Conservation (phyloP, 2,888 invertebrate genomes). For the Drosophila parthenogenetica region DNA sequence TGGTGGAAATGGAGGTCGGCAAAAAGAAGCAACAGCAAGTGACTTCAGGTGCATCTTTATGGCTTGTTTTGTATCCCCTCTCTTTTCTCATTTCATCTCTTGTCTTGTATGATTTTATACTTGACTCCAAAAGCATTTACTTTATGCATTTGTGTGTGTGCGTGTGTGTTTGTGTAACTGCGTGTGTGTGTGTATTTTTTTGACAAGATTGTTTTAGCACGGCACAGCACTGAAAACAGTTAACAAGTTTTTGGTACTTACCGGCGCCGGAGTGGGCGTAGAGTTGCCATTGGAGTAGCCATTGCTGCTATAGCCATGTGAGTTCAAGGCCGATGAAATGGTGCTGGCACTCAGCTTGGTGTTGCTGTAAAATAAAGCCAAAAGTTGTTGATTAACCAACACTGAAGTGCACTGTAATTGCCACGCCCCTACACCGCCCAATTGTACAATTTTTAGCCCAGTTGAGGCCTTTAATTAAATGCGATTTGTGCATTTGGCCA, state of each 20-base stretch:
- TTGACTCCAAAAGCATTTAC: slow-evolving; percentile 28
- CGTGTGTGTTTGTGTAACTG: slow-evolving; percentile 20
- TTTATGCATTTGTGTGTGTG: slow-evolving; percentile 43
- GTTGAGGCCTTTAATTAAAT: slow-evolving; percentile 62
- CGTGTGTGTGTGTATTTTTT: slow-evolving; percentile 30
- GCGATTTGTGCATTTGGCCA: slow-evolving; percentile 62
- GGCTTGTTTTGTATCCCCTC: slow-evolving; percentile 1
- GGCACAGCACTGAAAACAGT: slow-evolving; percentile 41
- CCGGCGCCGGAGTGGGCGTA: slow-evolving; percentile 80
- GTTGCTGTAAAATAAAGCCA: slow-evolving; percentile 86
- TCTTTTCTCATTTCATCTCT: not conserved
- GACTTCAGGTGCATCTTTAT: slow-evolving; percentile 29
- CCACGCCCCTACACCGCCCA: not conserved
- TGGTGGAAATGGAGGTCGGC: not conserved
- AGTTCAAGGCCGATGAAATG: slow-evolving; percentile 90
- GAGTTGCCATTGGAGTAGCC: slow-evolving; percentile 83
- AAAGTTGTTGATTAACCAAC: slow-evolving; percentile 30
- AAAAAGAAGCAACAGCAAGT: slow-evolving; percentile 7
- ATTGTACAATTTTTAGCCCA: not conserved
- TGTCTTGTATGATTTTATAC: slow-evolving; percentile 14
- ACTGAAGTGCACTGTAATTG: slow-evolving; percentile 31
- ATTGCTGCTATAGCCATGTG: slow-evolving; percentile 84
- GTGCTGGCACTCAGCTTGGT: slow-evolving; percentile 90
- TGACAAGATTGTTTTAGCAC: slow-evolving; percentile 60
- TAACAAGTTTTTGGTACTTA: slow-evolving; percentile 65